Conservation (phyloP, 1,140 invertebrate genomes). For the Apis laboriosa region DNA sequence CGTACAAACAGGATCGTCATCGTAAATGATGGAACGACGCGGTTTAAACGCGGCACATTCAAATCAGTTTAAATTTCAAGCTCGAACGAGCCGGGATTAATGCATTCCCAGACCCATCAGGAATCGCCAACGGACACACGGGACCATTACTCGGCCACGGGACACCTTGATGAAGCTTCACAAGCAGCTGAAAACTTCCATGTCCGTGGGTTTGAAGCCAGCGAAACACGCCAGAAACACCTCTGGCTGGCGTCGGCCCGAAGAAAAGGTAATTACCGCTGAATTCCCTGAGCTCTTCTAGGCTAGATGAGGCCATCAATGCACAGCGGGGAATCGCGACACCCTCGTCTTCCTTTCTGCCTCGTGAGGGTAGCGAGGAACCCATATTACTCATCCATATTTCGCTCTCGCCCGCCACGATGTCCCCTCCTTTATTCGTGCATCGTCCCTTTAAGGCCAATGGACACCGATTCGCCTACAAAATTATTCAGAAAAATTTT, state of each 20-base stretch:
- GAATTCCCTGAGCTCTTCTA: constrained; percentile 64
- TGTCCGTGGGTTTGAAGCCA: constrained; percentile 11
- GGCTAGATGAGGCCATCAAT: constrained; percentile 74
- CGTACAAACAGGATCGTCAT: not conserved
- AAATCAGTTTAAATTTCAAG: not conserved
- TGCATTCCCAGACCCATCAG: not conserved
- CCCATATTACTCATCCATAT: constrained; percentile 70
- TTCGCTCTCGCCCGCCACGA: constrained; percentile 41
- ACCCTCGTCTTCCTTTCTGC: constrained; percentile 63
- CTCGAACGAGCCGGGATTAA: constrained; percentile 1
- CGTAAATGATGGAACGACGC: not conserved
- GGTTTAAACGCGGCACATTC: not conserved
- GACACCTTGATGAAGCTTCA: constrained; percentile 21
- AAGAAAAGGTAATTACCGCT: constrained; percentile 72
- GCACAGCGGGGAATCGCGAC: constrained; percentile 77
- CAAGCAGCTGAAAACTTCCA: constrained; percentile 15
- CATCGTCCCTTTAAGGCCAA: constrained; percentile 53
- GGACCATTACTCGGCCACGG: constrained; percentile 23
- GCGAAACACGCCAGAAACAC: constrained; percentile 47
- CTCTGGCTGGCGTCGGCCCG: constrained; percentile 62
- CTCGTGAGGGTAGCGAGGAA: constrained; percentile 59
- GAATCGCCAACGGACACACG: constrained; percentile 4
- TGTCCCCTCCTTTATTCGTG: constrained; percentile 30
- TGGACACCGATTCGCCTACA: constrained; percentile 31
- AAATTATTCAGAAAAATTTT: too few species aligned